phyloP scores from a whole-genome alignment of 2,113 vertebrate species.

The Capra hircus region DNA sequence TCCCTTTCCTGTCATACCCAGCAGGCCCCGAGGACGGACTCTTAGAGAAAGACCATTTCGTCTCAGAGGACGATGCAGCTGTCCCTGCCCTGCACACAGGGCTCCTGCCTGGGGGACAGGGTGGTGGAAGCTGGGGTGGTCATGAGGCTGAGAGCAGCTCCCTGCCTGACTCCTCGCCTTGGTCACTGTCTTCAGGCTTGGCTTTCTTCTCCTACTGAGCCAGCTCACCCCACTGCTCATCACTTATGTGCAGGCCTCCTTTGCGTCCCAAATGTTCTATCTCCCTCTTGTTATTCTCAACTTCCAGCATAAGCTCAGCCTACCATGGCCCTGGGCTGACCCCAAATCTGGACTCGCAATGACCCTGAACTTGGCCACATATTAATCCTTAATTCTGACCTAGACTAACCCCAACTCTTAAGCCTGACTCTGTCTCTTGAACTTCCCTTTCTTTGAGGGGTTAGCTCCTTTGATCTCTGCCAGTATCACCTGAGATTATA shows the following conservation, averaged over 20 bases:
- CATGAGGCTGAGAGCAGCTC: background rate
- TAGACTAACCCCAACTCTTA: background rate
- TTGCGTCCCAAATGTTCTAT: background rate
- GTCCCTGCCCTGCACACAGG: background rate
- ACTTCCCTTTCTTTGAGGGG: background rate
- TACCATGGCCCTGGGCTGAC: background rate
- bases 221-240: background rate
- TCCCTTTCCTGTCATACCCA: background rate
- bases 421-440: background rate
- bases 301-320: background rate
- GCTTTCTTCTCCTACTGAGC: background rate
- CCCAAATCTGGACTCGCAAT: background rate
- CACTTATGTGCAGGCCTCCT: background rate
- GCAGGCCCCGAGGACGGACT: background rate
- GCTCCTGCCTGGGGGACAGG: background rate
- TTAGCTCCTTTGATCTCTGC: background rate
- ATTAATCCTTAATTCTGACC: background rate
- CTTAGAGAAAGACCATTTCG: background rate
- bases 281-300: background rate
- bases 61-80: background rate
- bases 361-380: background rate
- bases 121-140: background rate
- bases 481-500: background rate
- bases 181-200: background rate
- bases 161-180: background rate